These are phyloP conservation scores for Steinernema feltiae DNA, from an alignment of 1,140 invertebrate species.

Conservation along the genomic window DNA sequence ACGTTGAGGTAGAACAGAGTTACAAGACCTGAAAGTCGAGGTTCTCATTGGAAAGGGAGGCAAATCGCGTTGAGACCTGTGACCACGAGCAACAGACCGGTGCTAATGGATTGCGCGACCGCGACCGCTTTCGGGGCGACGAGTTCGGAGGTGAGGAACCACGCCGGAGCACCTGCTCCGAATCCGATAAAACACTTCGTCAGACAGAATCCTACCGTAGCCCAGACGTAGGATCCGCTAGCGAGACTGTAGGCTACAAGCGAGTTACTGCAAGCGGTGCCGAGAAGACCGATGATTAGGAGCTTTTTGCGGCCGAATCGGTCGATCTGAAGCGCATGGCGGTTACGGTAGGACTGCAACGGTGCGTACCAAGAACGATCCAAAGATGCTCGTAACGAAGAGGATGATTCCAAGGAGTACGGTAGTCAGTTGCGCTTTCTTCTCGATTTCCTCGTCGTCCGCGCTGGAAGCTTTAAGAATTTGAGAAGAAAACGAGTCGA, in stretches of 20 bases:
- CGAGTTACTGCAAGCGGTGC: constrained; percentile 27
- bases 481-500: constrained; percentile 36
- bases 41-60: not conserved
- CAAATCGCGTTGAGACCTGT: constrained; percentile 27
- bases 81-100: constrained; percentile 31
- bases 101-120: constrained; percentile 32
- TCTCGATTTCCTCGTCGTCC: not conserved
- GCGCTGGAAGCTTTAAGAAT: constrained; percentile 22
- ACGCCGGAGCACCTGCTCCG: constrained; percentile 39
- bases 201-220: constrained; percentile 26
- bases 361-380: constrained; percentile 26
- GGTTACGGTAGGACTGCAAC: not conserved
- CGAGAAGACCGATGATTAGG: constrained; percentile 31
- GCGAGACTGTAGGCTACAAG: constrained; percentile 18
- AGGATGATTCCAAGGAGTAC: constrained; percentile 35
- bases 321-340: constrained; percentile 21
- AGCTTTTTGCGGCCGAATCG: constrained; percentile 29
- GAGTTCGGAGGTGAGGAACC: constrained; percentile 41
- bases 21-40: constrained; percentile 20
- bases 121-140: constrained; percentile 26
- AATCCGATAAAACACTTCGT: constrained; percentile 37
- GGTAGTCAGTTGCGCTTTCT: constrained; percentile 21
- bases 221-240: constrained; percentile 7
- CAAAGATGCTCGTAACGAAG: constrained; percentile 27
- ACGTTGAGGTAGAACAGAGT: constrained; percentile 35